phyloP scores from a whole-genome alignment of 2,888 invertebrate species.

The Argynnis bischoffii region DNA sequence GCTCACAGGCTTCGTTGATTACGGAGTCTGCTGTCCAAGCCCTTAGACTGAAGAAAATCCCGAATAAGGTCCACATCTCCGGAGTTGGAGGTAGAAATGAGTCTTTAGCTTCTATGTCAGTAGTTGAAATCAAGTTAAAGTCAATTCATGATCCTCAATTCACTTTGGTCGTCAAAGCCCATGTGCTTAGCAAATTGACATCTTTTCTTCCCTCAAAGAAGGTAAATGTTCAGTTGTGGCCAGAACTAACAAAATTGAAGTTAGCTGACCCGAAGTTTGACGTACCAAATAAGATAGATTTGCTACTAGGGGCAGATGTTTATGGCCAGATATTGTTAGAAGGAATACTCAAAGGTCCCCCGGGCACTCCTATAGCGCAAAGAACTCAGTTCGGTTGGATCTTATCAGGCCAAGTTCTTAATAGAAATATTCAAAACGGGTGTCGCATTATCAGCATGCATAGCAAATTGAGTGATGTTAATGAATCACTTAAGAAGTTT shows the following conservation, averaged over 20 bases:
- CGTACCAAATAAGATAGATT: slow-evolving; percentile 40
- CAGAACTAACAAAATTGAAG: slow-evolving; percentile 4
- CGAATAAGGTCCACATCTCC: slow-evolving; percentile 29
- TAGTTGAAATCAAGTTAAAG: slow-evolving; percentile 33
- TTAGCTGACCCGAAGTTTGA: slow-evolving; percentile 37
- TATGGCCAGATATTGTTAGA: slow-evolving; percentile 41
- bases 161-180: slow-evolving; percentile 32
- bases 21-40: slow-evolving; percentile 39
- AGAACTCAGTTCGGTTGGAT: slow-evolving; percentile 44
- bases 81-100: slow-evolving; percentile 26
- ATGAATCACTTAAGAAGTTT: no score
- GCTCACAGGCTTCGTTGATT: slow-evolving; percentile 44
- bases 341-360: slow-evolving; percentile 37
- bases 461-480: no score
- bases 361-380: slow-evolving; percentile 39
- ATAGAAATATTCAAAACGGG: no score
- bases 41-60: slow-evolving; percentile 32
- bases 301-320: slow-evolving; percentile 44
- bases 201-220: slow-evolving; percentile 31
- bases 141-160: slow-evolving; percentile 31
- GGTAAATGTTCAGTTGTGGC: slow-evolving; percentile 17
- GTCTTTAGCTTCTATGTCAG: slow-evolving; percentile 23
- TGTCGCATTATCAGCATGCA: no score
- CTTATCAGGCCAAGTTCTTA: slow-evolving; percentile 37
- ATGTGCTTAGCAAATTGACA: slow-evolving; percentile 33